phyloP scores from a whole-genome alignment of 2,888 invertebrate genomes.

The Nesidiocoris tenuis region DNA sequence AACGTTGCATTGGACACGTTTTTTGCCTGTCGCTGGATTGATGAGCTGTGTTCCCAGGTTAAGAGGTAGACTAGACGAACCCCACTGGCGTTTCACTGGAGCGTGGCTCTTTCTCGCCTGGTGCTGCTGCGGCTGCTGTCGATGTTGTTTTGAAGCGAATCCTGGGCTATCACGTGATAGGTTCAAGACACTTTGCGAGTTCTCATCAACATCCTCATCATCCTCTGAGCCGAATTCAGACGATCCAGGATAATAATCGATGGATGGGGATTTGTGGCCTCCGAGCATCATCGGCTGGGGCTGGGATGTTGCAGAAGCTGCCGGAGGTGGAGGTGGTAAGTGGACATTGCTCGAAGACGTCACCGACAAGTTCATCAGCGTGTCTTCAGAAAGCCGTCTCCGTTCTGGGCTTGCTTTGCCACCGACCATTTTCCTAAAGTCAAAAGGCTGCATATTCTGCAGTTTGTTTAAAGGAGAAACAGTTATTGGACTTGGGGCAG shows the following conservation, averaged over 20 bases:
- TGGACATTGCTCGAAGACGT: conserved; percentile 53
- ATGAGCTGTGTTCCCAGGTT: conserved; percentile 87
- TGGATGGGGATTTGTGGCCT: conserved; percentile 54
- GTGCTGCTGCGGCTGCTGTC: conserved; percentile 56
- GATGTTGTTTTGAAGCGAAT: conserved; percentile 53
- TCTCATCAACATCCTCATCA: conserved; percentile 63
- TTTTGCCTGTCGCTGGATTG: conserved; percentile 91
- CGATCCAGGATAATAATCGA: conserved; percentile 56
- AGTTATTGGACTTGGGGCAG: conserved; percentile 64
- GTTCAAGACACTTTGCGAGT: conserved; percentile 65
- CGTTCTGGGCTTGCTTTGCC: conserved; percentile 50
- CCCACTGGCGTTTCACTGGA: conserved; percentile 73
- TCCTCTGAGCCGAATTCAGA: conserved; percentile 61
- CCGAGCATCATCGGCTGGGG: conserved; percentile 51
- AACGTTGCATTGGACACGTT: conserved; percentile 95
- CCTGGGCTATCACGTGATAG: conserved; percentile 62
- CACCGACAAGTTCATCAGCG: conserved; percentile 59
- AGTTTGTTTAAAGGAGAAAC: conserved; percentile 81
- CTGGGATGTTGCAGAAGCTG: conserved; percentile 52
- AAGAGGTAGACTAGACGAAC: conserved; percentile 71
- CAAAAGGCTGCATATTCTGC: conserved; percentile 94
- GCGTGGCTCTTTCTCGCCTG: conserved; percentile 67
- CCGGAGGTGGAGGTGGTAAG: conserved; percentile 57
- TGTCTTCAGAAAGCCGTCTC: conserved; percentile 53
- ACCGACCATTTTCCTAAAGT: conserved; percentile 71